Base-by-base conservation (phyloP, 2,888 invertebrate genomes). In the Mimumesa dahlbomi region DNA sequence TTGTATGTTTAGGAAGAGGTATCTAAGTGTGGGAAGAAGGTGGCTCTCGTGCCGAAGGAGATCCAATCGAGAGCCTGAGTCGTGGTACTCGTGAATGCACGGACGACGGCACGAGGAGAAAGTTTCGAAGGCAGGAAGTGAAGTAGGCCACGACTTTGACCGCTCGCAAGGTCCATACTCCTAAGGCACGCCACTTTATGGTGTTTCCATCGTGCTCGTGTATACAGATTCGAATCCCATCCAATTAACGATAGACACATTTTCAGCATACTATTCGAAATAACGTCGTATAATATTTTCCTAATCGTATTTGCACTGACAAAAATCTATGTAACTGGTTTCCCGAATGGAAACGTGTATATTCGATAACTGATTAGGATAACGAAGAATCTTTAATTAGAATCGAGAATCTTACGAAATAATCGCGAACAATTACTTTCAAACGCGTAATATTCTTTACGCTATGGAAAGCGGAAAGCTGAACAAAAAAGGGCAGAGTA, bases 81-180 rank as follows among this genome's bases (percentile, higher is more conserved):
- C 48, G 36, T 38, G 63, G 67, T 52, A 56, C 50, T 63, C 63
- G 65, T 65, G 66, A 71, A 77, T 73, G 68, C 68, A 50, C 69
- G 77, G 74, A 50, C 78, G 77, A 68, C 75, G 75, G 75, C 74
- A 71, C 79, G 85, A 85, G 88, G 89, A 88, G 89, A 89, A 89
- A 89, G 89, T 89, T 87, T 75, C 82, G 77, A 81, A 81, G 85
- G 83, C 85, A 87, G 87, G 84, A 85, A 86, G 84, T 86, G 84
- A 89, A 89, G 89, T 89, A 88, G 89, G 88, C 84, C 88, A 88
- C 87, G 89, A 89, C 89, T 89, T 89, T 88, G 89, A 88, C 89
- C 88, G 88, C 86, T 85, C 85, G 81, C 89, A 89, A 89, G 88
- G 89, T 88, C 89, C 87, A 87, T 84, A 86, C 86, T 77, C 78